Percentiles rank a stretch among this genome's conserved stretches.
Conservation (phyloP, 2,113 vertebrate species). For the Tragelaphus buxtoni region DNA sequence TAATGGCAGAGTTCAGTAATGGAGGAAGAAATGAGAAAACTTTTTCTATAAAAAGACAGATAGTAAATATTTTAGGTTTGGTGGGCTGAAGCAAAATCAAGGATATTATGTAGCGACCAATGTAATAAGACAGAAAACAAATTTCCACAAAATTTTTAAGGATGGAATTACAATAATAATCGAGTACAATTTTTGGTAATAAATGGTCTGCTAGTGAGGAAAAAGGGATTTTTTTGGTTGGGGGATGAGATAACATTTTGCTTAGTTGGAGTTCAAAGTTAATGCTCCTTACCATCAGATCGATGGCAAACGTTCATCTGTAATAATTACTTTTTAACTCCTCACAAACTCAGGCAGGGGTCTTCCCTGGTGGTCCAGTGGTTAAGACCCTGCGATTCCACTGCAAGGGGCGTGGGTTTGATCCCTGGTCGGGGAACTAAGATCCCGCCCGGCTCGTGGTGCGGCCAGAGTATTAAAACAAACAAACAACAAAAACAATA, state of each 20-base stretch:
- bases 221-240: background rate
- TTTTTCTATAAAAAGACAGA: background rate
- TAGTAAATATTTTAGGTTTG: background rate
- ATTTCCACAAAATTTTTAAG: background rate
- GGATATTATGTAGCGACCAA: background rate
- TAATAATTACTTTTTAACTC: background rate
- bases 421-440: background rate
- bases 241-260: background rate
- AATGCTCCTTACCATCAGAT: background rate
- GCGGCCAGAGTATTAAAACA: background rate
- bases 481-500: background rate
- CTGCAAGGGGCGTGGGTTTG: background rate
- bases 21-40: background rate
- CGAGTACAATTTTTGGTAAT: background rate
- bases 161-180: background rate
- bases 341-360: background rate
- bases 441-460: background rate
- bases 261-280: background rate
- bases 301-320: background rate
- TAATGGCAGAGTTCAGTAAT: background rate
- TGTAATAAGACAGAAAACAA: background rate
- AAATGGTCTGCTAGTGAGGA: background rate
- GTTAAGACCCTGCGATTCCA: background rate
- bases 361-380: background rate
- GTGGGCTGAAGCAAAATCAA: background rate